Percentiles rank a stretch among this genome's conserved stretches.
These are phyloP conservation scores for Ommatoiulus sabulosus DNA, from an alignment of 2,888 invertebrate genomes.

Conservation along the genomic window DNA sequence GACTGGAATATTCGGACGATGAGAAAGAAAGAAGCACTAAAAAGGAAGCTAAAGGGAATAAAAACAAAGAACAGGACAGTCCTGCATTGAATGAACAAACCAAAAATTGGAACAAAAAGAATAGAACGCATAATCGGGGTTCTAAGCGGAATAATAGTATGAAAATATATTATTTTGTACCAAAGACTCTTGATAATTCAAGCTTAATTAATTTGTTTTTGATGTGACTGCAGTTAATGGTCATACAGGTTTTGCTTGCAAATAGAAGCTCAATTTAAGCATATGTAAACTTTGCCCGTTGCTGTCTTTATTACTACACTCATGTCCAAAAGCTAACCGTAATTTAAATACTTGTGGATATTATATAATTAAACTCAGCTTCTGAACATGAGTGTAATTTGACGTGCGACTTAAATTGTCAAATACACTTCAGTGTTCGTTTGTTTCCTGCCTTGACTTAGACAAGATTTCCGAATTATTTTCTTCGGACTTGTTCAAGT, in stretches of 20 bases:
- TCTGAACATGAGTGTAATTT: too few relatives aligned
- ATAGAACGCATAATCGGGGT: not conserved
- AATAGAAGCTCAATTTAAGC: too few relatives aligned
- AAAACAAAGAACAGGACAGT: not conserved
- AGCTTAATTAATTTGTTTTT: too few relatives aligned
- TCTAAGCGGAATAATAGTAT: not conserved
- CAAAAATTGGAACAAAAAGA: not conserved
- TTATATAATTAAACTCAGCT: too few relatives aligned
- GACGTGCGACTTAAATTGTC: too few relatives aligned
- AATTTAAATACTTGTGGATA: too few relatives aligned
- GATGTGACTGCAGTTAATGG: too few relatives aligned
- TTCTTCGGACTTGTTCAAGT: too few relatives aligned
- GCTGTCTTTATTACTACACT: too few relatives aligned
- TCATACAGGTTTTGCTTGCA: too few relatives aligned
- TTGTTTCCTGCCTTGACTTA: not conserved
- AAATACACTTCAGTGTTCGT: not conserved
- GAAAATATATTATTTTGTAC: not conserved
- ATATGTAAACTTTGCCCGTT: too few relatives aligned
- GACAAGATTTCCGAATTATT: not conserved
- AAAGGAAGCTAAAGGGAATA: not conserved
- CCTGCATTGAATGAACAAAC: not conserved
- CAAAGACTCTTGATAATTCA: not conserved
- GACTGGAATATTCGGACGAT: constrained; percentile 87
- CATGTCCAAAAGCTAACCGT: too few relatives aligned
- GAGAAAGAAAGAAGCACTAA: constrained; percentile 77